Evolutionary conservation across 2,888 invertebrate genomes (phyloP), one percentile per base, ranked within the genome.

Genomic region (Perizoma flavofasciatum): DNA sequence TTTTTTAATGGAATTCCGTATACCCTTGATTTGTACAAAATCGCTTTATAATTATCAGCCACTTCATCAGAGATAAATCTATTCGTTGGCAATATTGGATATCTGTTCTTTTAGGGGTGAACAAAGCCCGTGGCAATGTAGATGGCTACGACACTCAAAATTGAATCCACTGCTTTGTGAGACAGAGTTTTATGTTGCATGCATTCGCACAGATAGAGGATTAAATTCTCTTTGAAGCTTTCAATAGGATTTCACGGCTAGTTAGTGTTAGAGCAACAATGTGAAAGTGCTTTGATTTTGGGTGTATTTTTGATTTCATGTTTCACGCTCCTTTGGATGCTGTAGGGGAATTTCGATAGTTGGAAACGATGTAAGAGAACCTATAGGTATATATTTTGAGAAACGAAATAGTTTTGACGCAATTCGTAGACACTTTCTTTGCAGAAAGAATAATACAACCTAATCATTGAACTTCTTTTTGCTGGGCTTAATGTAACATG

Each of bases 241-340:
- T 80, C 86, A 90, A 91, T 86, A 84, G 82, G 89, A 91, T 90
- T 90, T 90, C 85, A 89, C 87, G 90, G 84, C 78, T 89, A 83
- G 89, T 89, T 90, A 90, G 87, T 85, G 84, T 78, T 83, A 81
- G 82, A 85, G 86, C 81, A 89, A 86, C 86, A 89, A 81, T 84
- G 83, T 83, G 85, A 84, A 83, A 81, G 74, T 79, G 77, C 87
- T 89, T 91, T 91, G 90, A 91, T 87, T 88, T 78, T 74, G 62
- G 80, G 88, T 89, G 83, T 88, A 87, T 89, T 88, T 90, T 91
- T 91, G 90, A 91, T 89, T 88, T 75, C 82, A 86, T 88, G 83
- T 87, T 81, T 85, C 78, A 86, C 84, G 89, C 80, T 75, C 75
- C 74, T 70, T 78, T 81, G 71, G 69, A 44, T 63, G 59, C 73